These are phyloP conservation scores for Epistrophe eligans DNA, from an alignment of 2,888 invertebrate genomes.

Conservation along the genomic window DNA sequence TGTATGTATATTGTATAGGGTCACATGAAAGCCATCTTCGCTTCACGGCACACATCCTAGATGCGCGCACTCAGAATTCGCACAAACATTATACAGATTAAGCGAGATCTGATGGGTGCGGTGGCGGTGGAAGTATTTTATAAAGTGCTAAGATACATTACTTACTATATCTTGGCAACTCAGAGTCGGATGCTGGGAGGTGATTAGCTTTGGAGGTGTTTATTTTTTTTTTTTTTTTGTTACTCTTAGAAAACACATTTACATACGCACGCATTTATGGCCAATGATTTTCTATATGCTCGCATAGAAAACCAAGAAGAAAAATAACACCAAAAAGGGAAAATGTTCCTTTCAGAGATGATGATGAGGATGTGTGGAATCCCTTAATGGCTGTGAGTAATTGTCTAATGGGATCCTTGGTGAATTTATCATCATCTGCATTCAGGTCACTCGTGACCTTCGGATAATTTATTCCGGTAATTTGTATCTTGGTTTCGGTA, in stretches of 20 bases:
- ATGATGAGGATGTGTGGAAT: slow-evolving; percentile 62
- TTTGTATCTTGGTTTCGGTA: slow-evolving; percentile 58
- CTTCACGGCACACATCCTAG: slow-evolving; percentile 2
- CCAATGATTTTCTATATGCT: slow-evolving; percentile 22
- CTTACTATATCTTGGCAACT: slow-evolving; percentile 7
- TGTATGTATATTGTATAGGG: slow-evolving; percentile 4
- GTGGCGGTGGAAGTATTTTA: slow-evolving; percentile 53
- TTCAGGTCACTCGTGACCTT: slow-evolving; percentile 75
- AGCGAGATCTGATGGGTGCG: not conserved
- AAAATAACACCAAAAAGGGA: not conserved
- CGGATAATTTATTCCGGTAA: slow-evolving; percentile 67
- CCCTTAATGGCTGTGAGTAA: slow-evolving; percentile 75
- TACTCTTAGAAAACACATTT: slow-evolving; percentile 1
- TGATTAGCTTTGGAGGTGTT: slow-evolving; percentile 55
- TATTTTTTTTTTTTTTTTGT: slow-evolving; percentile 1
- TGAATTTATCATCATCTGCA: slow-evolving; percentile 74
- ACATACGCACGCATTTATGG: slow-evolving; percentile 34
- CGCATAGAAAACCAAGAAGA: not conserved
- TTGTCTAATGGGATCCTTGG: slow-evolving; percentile 75
- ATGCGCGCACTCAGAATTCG: slow-evolving; percentile 24
- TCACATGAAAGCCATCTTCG: slow-evolving; percentile 28
- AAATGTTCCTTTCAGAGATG: slow-evolving; percentile 2
- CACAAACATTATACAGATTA: not conserved
- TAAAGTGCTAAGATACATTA: slow-evolving; percentile 74
- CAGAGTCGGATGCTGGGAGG: slow-evolving; percentile 32